A percentile compares a stretch with the other conserved stretches of the same genome.
Conservation (phyloP, 2,113 vertebrate genomes). For the Rhea americana region DNA sequence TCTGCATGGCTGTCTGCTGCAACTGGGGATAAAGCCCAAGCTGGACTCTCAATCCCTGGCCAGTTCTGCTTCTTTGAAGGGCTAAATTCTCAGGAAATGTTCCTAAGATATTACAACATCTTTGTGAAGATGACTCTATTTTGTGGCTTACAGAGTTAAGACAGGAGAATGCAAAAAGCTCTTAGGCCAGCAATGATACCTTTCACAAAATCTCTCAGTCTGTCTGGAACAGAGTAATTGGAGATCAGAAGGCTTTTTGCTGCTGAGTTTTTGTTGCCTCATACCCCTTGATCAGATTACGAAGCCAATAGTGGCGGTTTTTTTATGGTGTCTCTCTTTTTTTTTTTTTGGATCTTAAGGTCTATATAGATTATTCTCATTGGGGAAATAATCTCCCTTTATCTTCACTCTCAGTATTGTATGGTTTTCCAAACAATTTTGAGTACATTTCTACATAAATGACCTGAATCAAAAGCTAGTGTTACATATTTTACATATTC, state of each 20-base stretch:
- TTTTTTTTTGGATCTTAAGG: background rate
- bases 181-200: background rate
- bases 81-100: background rate
- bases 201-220: background rate
- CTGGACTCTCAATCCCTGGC: accelerated
- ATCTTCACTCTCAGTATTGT: background rate
- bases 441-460: background rate
- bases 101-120: background rate
- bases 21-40: background rate
- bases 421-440: background rate
- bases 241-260: background rate
- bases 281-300: background rate
- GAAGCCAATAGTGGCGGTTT: background rate
- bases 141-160: background rate
- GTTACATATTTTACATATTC: background rate
- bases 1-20: background rate
- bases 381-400: background rate
- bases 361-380: background rate
- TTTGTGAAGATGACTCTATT: background rate
- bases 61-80: background rate
- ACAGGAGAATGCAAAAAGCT: background rate
- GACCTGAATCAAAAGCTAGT: background rate
- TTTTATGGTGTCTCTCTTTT: too few species aligned
- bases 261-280: background rate
- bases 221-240: accelerated